These are phyloP conservation scores for Rissa tridactyla DNA, from an alignment of 2,113 vertebrate genomes.

Conservation along the genomic window DNA sequence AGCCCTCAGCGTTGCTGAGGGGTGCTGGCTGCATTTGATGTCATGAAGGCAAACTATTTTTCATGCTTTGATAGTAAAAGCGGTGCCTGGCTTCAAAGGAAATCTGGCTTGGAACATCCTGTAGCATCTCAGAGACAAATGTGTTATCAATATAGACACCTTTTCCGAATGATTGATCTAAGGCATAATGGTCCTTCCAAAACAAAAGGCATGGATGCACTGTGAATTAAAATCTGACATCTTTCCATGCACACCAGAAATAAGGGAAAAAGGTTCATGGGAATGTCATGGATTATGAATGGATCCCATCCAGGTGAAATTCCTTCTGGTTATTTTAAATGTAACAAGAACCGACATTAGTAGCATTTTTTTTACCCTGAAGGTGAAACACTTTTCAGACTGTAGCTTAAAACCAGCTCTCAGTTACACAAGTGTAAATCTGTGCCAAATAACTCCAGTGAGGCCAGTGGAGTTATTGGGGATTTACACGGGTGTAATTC, in stretches of 20 bases:
- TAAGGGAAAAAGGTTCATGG: conserved; percentile 1
- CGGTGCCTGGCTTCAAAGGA: conserved; percentile 27
- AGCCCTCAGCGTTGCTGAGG: not conserved
- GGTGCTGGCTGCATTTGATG: not conserved
- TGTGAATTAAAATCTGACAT: conserved; percentile 10
- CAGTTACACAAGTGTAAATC: conserved; percentile 58
- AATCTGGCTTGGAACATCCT: not conserved
- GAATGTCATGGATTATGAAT: conserved; percentile 25
- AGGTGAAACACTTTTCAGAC: conserved; percentile 46
- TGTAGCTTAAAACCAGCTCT: conserved; percentile 35
- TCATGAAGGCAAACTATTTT: not conserved
- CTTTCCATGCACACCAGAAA: not conserved
- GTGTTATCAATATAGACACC: conserved; percentile 50
- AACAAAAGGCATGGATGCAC: not conserved
- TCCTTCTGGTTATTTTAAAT: conserved; percentile 61
- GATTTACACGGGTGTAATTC: conserved; percentile 65
- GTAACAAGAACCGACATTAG: conserved; percentile 58
- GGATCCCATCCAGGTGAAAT: conserved; percentile 55
- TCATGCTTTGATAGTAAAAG: conserved; percentile 15
- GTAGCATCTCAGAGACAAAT: conserved; percentile 34
- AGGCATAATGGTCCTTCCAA: conserved; percentile 1
- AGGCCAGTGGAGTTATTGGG: conserved; percentile 36
- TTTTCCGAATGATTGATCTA: conserved; percentile 8
- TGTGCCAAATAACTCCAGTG: conserved; percentile 37
- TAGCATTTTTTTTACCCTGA: conserved; percentile 33